Evolutionary conservation across 1,140 invertebrate genomes (phyloP).

Genomic region (Calliphora vicina): DNA sequence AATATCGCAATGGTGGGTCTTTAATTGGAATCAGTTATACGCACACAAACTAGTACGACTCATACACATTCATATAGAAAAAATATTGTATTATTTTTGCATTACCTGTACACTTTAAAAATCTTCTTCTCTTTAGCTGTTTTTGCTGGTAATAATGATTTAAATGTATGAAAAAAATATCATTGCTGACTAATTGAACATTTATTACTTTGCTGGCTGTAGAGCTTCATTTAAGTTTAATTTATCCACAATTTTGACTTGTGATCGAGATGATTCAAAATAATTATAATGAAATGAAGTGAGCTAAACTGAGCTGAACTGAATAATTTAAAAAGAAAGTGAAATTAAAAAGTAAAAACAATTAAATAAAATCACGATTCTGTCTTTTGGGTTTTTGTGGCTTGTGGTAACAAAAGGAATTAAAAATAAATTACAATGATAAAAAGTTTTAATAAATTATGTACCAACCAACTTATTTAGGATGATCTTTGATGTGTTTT

Average conservation of each 20-base stretch:
- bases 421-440: neutral
- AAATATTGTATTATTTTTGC: neutral
- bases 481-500: neutral
- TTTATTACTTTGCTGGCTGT: neutral
- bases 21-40: neutral
- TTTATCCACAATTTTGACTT: no score
- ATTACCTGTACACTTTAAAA: neutral
- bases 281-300: neutral
- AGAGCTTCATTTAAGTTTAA: no score
- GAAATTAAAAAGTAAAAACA: neutral
- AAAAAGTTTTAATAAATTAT: neutral
- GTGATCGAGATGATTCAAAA: neutral
- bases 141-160: neutral
- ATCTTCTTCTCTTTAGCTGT: neutral
- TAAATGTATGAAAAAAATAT: neutral
- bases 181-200: conserved; percentile 9
- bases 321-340: neutral
- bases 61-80: no score
- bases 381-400: neutral
- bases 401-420: neutral
- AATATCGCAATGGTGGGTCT: conserved; percentile 6
- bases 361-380: conserved; percentile 6
- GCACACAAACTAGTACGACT: neutral
- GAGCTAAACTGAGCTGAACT: no score
- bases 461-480: neutral